Evolutionary conservation across 2,797 vertebrate genomes (phyloP), one percentile per base, ranked within the genome.

Genomic region (Circus cinereus): DNA sequence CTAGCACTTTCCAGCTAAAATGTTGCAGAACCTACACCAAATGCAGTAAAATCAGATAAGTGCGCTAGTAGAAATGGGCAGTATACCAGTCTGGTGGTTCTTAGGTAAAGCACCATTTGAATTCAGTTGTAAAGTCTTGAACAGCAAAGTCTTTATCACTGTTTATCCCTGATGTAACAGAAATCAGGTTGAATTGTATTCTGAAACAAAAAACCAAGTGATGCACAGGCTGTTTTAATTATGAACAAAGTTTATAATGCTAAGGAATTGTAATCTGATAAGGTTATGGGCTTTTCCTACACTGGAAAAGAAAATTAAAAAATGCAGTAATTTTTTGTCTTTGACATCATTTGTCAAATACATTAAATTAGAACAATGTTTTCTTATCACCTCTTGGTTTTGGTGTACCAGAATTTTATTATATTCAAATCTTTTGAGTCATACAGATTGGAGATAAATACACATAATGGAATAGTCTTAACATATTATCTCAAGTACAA

Each of bases 361-460:
- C 30, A n/a, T 87, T 86, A 63, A 74, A 88, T 90, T 82, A 90
- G 43, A 96, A 86, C 36, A 73, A 85, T 65, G 27, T 10, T 50
- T n/a, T 57, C 68, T 90, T 92, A 93, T 85, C 76, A 63, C 11
- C 6, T 69, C 30, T 72, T 81, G 32, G 4, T 32, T 89, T 84
- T 76, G n/a, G 20, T 60, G 38, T 56, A 69, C 26, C 3, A 12
- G 9, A 43, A 24, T 45, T 89, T 89, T 92, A 84, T 90, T 85
- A 62, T 57, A 79, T 72, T 85, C 50, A 87, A 79, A 78, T 86
- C 54, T 85, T 93, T 63, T 77, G n/a, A 95, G 77, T 87, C 32
- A 30, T 36, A 88, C 51, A 91, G 85, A 89, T 85, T 87, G 27
- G 43, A 93, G 80, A 94, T 94, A 94, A 93, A 76, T 64, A 76